These are phyloP conservation scores for Bradysia coprophila DNA, from an alignment of 1,140 invertebrate genomes.

Conservation along the genomic window DNA sequence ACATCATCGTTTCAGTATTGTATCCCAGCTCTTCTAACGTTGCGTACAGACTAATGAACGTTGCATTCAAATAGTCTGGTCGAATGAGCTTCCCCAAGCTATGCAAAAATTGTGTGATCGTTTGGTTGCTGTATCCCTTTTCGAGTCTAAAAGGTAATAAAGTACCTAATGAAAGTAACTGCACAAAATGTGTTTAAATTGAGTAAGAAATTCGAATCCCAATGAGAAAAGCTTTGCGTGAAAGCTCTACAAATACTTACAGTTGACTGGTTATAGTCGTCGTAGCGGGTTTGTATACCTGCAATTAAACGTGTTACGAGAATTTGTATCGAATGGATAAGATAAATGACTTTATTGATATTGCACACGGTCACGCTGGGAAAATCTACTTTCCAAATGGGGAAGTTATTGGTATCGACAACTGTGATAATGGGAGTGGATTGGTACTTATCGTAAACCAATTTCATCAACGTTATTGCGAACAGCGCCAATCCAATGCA, in stretches of 20 bases:
- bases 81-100: neutral
- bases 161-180: too few species aligned
- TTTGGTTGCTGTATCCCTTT: neutral
- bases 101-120: neutral
- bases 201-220: neutral
- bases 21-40: constrained; percentile 1
- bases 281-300: constrained; percentile 9
- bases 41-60: neutral
- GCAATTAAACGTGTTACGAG: too few species aligned
- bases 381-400: constrained; percentile 15
- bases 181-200: too few species aligned
- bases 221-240: neutral
- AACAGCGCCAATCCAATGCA: neutral
- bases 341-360: constrained; percentile 19
- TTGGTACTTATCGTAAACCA: constrained; percentile 5
- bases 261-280: constrained; percentile 8
- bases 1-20: neutral
- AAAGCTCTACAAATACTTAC: constrained; percentile 7
- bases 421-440: constrained; percentile 15
- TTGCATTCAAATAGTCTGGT: neutral
- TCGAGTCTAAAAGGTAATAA: too few species aligned
- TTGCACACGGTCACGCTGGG: constrained; percentile 20
- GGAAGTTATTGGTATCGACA: constrained; percentile 13
- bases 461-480: neutral
- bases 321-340: too few species aligned